Percentiles rank a stretch among this genome's conserved stretches.
Conservation (phyloP, 2,888 invertebrate genomes). For the Syritta pipiens region DNA sequence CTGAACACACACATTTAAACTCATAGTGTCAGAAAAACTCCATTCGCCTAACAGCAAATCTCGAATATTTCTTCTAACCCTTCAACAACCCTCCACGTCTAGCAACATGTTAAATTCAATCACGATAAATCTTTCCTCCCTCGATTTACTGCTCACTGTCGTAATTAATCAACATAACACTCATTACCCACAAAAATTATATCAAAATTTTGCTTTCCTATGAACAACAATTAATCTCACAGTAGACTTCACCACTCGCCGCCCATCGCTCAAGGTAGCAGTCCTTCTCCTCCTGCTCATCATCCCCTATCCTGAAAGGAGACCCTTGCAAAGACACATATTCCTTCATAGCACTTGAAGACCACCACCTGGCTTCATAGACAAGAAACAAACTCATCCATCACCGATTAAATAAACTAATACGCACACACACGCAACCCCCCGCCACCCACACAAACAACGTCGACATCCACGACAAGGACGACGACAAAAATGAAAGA, state of each 20-base stretch:
- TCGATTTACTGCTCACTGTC: constrained; percentile 27
- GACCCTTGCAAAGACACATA: constrained; percentile 19
- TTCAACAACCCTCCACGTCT: not conserved
- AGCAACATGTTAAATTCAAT: constrained; percentile 17
- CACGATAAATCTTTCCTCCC: constrained; percentile 34
- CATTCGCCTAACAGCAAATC: no score
- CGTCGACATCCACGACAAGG: constrained; percentile 9
- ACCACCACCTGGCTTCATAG: constrained; percentile 23
- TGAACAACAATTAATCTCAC: constrained; percentile 63
- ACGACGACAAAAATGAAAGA: constrained; percentile 59
- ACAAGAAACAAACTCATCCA: constrained; percentile 55
- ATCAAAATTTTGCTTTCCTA: constrained; percentile 37
- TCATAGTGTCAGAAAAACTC: no score
- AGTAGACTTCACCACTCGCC: not conserved
- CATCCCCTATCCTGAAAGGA: no score
- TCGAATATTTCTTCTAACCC: no score
- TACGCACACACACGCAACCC: constrained; percentile 27
- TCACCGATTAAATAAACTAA: constrained; percentile 65
- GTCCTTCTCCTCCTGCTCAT: no score
- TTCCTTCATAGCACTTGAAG: constrained; percentile 26
- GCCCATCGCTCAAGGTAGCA: no score
- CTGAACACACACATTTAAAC: no score
- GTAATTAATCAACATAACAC: constrained; percentile 58
- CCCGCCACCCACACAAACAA: not conserved
- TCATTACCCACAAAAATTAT: constrained; percentile 42